phyloP scores from a whole-genome alignment of 2,888 invertebrate species.

The Sarcophaga caerulescens region DNA sequence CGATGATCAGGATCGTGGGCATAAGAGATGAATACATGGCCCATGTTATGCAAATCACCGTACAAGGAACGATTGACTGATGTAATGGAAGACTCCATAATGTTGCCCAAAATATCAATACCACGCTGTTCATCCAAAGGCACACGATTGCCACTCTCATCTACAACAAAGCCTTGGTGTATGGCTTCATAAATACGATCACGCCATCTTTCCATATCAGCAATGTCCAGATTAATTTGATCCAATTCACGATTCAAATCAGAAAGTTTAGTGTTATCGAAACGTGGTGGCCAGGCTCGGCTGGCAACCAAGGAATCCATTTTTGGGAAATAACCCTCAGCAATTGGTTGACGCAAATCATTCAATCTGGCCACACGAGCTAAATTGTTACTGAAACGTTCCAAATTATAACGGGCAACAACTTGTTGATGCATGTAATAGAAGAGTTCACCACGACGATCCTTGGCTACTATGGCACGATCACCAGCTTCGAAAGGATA shows the following conservation, averaged over 20 bases:
- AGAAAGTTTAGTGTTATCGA: constrained; percentile 82
- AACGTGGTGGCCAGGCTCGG: constrained; percentile 88
- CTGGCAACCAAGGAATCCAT: constrained; percentile 89
- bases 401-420: constrained; percentile 86
- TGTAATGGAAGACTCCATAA: constrained; percentile 88
- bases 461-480: constrained; percentile 83
- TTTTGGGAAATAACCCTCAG: constrained; percentile 92
- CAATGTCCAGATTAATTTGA: constrained; percentile 85
- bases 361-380: constrained; percentile 84
- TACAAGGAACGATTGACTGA: constrained; percentile 87
- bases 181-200: constrained; percentile 88
- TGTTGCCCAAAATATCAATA: constrained; percentile 90
- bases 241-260: constrained; percentile 87
- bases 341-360: constrained; percentile 86
- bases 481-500: constrained; percentile 88
- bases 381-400: constrained; percentile 88
- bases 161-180: constrained; percentile 83
- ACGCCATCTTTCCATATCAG: constrained; percentile 88
- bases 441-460: constrained; percentile 89
- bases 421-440: constrained; percentile 89
- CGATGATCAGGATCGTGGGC: constrained; percentile 90
- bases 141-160: constrained; percentile 84
- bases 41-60: constrained; percentile 91
- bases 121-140: constrained; percentile 86
- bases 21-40: constrained; percentile 89